A percentile compares a stretch with the other conserved stretches of the same genome.
Evolutionary conservation across 2,888 invertebrate species (phyloP).

Genomic region (Ormyrus labotus): DNA sequence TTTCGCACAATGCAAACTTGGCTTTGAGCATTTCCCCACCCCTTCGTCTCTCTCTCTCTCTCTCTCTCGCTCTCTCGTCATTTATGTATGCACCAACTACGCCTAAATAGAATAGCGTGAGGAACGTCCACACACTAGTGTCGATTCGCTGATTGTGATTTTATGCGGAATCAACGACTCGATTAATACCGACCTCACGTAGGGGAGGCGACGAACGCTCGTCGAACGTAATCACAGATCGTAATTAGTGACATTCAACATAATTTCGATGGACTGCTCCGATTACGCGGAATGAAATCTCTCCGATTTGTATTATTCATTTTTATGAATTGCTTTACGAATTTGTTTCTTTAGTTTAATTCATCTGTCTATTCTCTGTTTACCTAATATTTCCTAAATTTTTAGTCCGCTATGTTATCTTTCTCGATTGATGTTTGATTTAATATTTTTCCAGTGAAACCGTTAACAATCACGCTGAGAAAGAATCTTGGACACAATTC

Average conservation of each 20-base stretch:
- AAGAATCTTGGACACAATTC: constrained; percentile 75
- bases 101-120: constrained; percentile 37
- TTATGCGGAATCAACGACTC: constrained; percentile 62
- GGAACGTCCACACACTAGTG: constrained; percentile 6
- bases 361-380: too few relatives aligned
- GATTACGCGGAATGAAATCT: constrained; percentile 24
- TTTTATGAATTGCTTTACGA: neutral
- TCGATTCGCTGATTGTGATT: constrained; percentile 62
- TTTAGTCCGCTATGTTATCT: too few relatives aligned
- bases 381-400: too few relatives aligned
- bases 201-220: constrained; percentile 18
- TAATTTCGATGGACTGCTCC: constrained; percentile 39
- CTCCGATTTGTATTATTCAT: neutral
- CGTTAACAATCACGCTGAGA: constrained; percentile 87
- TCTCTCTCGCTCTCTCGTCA: neutral
- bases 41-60: neutral
- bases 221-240: constrained; percentile 60
- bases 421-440: too few relatives aligned
- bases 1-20: constrained; percentile 25
- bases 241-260: constrained; percentile 60
- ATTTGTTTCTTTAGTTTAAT: too few relatives aligned
- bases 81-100: constrained; percentile 25
- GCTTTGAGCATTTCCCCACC: neutral
- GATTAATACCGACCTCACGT: constrained; percentile 64
- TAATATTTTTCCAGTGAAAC: constrained; percentile 81